Base-by-base conservation (phyloP, 2,113 vertebrate species). In the Helogale parvula region DNA sequence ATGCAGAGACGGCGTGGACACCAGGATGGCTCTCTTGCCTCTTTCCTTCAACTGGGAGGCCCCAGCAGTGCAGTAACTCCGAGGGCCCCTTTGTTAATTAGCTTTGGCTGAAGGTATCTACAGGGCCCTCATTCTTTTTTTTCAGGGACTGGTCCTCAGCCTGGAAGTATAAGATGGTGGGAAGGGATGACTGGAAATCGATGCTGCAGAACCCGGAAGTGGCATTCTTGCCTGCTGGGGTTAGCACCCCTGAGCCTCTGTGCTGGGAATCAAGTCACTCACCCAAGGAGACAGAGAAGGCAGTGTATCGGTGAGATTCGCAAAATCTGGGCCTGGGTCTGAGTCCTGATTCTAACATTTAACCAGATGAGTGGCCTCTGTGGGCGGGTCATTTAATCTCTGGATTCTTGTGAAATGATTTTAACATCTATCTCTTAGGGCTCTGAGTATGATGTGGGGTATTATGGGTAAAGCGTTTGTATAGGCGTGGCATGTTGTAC, bases 1-100 rank as follows among this genome's bases (percentile, higher is more conserved):
- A 3, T 2, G 21, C 6, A 0, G 47, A 57, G 35, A 16, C 11
- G 2, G 90, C 7, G 15, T 0, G 19, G 69, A 35, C n/a, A 2
- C 23, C 29, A 47, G 8, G 10, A 38, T 9, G 10, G 7, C 33
- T 69, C 5, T 38, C 5, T 38, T 19, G 13, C 45, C 2, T 93
- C 11, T 27, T 47, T 17, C 54, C 4, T n/a, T 31, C 41, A 3
- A 17, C 60, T 68, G 54, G 2, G 10, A 3, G 27, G 31, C 45
- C 7, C 33, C 5, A 35, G 65, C 91, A 6, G 2, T 29, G 68
- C 50, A 27, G 17, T 15, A 38, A 17, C 25, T 9, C 35, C 0
- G 52, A 31, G 81, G 35, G 6, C 69, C n/a, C n/a, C 47, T 79
- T 71, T 57, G 71, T 21, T 66, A 19, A 66, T 71, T 94, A 35